Percentiles rank a stretch among this genome's conserved stretches.
phyloP scores from a whole-genome alignment of 2,113 vertebrate species.

The Catharus bicknelli region DNA sequence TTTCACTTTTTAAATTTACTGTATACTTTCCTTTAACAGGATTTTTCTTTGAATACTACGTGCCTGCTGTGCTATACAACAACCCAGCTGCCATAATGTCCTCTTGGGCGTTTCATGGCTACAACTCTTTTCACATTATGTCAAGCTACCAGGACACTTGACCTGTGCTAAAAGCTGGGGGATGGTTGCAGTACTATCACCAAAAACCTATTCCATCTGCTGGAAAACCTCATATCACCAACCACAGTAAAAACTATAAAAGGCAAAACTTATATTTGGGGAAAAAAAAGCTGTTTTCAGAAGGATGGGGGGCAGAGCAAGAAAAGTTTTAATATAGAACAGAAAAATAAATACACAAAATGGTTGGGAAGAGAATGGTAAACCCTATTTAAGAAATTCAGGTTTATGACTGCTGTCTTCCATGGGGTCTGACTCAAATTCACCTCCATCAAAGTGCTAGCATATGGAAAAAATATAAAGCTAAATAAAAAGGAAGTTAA shows the following conservation, averaged over 20 bases:
- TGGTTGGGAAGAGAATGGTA: background rate
- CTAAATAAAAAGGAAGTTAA: background rate
- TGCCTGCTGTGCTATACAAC: background rate
- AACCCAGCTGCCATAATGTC: accelerated
- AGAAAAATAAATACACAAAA: background rate
- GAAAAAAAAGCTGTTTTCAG: background rate
- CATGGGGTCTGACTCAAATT: background rate
- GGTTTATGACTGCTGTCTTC: background rate
- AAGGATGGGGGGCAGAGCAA: background rate
- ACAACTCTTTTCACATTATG: background rate
- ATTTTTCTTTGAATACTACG: background rate
- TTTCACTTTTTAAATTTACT: background rate
- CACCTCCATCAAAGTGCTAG: background rate
- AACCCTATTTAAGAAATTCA: background rate
- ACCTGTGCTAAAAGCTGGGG: background rate
- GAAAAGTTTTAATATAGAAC: background rate
- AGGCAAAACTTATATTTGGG: background rate
- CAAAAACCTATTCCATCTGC: background rate
- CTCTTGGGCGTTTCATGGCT: background rate
- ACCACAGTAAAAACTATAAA: background rate
- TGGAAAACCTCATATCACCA: background rate
- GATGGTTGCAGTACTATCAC: background rate
- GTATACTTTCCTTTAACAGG: background rate
- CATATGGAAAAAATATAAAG: background rate
- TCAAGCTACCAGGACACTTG: background rate